These are phyloP conservation scores for Triplophysa rosa DNA, from an alignment of 2,113 vertebrate genomes.

Conservation along the genomic window DNA sequence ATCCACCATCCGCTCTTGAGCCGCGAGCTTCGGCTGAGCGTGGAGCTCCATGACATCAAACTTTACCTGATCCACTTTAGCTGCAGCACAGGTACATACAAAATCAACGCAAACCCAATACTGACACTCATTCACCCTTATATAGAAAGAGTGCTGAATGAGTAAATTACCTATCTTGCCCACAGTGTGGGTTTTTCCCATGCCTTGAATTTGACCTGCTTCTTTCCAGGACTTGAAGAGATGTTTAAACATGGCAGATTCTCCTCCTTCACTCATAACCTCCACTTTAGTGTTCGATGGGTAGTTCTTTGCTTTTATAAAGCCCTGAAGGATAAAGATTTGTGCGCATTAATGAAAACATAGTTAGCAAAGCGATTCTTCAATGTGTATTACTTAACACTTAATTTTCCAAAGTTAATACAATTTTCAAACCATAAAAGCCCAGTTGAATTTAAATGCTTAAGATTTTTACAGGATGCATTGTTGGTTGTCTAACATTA, in stretches of 20 bases:
- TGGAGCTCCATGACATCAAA: constrained; percentile 86
- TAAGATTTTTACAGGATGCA: no score
- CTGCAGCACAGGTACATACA: constrained; percentile 60
- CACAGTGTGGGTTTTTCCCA: constrained; percentile 74
- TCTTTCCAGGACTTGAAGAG: constrained; percentile 87
- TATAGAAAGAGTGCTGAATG: neutral
- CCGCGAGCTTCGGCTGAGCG: constrained; percentile 82
- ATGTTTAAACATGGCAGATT: constrained; percentile 89
- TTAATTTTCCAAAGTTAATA: no score
- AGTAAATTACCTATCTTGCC: constrained; percentile 80
- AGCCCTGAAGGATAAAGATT: constrained; percentile 70
- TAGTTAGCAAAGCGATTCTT: neutral
- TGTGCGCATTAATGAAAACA: neutral
- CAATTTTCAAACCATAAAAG: no score
- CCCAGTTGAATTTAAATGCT: no score
- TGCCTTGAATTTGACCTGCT: constrained; percentile 73
- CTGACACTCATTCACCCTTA: neutral
- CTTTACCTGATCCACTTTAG: constrained; percentile 86
- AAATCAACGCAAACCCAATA: neutral
- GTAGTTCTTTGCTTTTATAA: constrained; percentile 88
- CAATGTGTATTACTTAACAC: no score
- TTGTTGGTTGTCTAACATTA: no score
- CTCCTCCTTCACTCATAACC: constrained; percentile 84
- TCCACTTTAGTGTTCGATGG: constrained; percentile 80
- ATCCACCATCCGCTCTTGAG: constrained; percentile 87